A percentile compares a stretch with the other conserved stretches of the same genome.
Conservation (phyloP, 2,797 vertebrate genomes). For the Sebastes taczanowskii region DNA sequence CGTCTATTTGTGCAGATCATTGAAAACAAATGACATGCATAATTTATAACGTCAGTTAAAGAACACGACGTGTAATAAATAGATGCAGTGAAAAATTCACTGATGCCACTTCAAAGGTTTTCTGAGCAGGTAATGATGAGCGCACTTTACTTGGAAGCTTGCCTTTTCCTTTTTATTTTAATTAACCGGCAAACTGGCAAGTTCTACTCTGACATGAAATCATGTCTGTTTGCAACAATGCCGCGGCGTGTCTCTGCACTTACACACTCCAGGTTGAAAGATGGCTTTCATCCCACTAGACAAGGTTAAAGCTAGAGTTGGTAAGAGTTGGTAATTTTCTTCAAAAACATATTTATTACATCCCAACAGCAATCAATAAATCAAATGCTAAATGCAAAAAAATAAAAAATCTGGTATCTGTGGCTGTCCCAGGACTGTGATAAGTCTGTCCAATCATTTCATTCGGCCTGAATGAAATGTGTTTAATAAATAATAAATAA, state of each 20-base stretch:
- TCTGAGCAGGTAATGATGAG: conserved; percentile 42
- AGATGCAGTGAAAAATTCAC: conserved; percentile 20
- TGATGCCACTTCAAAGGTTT: conserved; percentile 47
- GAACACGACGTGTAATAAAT: conserved; percentile 31
- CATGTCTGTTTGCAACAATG: conserved; percentile 28
- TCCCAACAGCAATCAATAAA: too few species aligned
- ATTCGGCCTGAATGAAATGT: too few species aligned
- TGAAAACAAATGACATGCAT: conserved; percentile 31
- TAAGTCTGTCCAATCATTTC: too few species aligned
- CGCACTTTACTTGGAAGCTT: conserved; percentile 19
- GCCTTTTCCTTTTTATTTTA: conserved; percentile 36
- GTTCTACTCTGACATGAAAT: conserved; percentile 43
- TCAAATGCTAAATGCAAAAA: too few species aligned
- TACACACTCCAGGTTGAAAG: conserved; percentile 19
- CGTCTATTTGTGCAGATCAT: conserved; percentile 32
- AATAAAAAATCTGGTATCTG: neutral
- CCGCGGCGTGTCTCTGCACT: conserved; percentile 9
- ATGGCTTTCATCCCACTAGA: conserved; percentile 36
- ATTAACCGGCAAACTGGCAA: conserved; percentile 47
- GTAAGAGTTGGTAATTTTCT: neutral
- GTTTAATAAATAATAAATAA: too few species aligned
- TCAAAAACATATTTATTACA: neutral
- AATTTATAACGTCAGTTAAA: conserved; percentile 48
- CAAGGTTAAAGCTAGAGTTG: neutral
- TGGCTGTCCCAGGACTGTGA: neutral